A percentile compares a stretch with the other conserved stretches of the same genome.
Conservation (phyloP, 2,113 vertebrate species). For the Muntiacus muntjak region DNA sequence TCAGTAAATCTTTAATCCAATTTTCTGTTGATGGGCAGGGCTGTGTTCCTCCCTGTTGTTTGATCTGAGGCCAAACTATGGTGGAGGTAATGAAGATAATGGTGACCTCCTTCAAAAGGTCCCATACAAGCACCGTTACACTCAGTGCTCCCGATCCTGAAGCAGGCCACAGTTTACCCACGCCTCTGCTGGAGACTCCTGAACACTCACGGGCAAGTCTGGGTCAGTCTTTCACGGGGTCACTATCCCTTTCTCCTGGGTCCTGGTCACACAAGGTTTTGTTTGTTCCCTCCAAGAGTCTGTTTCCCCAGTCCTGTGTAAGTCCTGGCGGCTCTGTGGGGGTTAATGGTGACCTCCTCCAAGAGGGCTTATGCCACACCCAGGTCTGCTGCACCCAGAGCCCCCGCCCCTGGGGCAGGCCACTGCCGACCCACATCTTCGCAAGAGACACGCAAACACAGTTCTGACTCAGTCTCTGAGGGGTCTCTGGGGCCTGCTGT, state of each 20-base stretch:
- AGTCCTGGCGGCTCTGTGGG: neutral
- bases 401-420: neutral
- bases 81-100: neutral
- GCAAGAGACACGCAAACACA: neutral
- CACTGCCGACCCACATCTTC: neutral
- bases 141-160: neutral
- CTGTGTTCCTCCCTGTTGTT: neutral
- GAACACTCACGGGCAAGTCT: neutral
- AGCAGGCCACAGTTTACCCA: neutral
- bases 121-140: neutral
- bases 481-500: neutral
- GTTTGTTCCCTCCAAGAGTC: neutral
- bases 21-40: neutral
- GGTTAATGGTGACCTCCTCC: neutral
- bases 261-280: neutral
- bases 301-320: neutral
- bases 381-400: neutral
- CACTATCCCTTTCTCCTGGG: neutral
- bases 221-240: neutral
- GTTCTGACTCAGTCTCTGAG: neutral
- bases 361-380: neutral
- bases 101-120: neutral
- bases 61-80: neutral
- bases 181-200: neutral
- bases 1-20: neutral